Evolutionary conservation across 2,888 invertebrate genomes (phyloP).

Genomic region (Polydrusus pterygomalis): DNA sequence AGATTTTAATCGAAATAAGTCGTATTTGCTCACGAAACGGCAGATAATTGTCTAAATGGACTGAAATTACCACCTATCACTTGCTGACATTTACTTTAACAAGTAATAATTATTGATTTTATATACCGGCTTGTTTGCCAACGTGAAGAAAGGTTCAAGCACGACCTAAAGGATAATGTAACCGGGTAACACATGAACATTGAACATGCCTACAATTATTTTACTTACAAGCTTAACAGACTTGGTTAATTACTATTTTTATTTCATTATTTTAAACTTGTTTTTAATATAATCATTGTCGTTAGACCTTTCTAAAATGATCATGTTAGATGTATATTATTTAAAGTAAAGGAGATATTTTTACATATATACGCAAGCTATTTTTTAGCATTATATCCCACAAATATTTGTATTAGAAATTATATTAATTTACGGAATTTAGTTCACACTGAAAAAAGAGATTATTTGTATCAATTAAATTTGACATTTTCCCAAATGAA

Average conservation of each 20-base stretch:
- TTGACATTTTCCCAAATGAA: too few species aligned
- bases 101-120: constrained; percentile 33
- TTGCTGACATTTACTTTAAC: constrained; percentile 39
- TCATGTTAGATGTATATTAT: background rate
- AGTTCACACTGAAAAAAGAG: too few species aligned
- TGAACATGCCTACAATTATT: too few species aligned
- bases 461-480: too few species aligned
- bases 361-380: too few species aligned
- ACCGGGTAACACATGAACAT: too few species aligned
- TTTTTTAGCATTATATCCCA: too few species aligned
- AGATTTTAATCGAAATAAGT: constrained; percentile 34
- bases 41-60: constrained; percentile 34
- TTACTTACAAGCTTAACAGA: too few species aligned
- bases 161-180: constrained; percentile 1
- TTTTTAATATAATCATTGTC: background rate
- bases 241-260: background rate
- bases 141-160: constrained; percentile 30
- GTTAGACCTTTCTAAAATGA: background rate
- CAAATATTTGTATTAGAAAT: too few species aligned
- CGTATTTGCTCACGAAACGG: constrained; percentile 33
- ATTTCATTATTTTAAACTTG: background rate
- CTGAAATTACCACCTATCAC: constrained; percentile 40
- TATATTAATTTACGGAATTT: too few species aligned
- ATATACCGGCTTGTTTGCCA: constrained; percentile 29
- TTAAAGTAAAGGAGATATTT: too few species aligned